Percentiles rank a stretch among this genome's conserved stretches.
phyloP scores from a whole-genome alignment of 1,140 invertebrate species.

The Magallana ariakensis region DNA sequence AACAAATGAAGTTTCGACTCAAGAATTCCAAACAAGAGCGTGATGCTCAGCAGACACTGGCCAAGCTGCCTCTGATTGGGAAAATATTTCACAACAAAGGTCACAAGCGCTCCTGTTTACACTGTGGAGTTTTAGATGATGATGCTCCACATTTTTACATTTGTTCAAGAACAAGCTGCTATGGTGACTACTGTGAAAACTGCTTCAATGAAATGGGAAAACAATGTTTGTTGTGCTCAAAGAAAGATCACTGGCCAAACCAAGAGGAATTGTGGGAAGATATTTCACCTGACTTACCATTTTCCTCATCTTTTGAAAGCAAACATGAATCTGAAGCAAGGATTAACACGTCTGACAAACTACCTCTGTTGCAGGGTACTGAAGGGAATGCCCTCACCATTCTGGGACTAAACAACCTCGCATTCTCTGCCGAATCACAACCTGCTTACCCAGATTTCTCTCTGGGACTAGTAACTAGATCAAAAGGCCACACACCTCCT shows the following conservation, averaged over 20 bases:
- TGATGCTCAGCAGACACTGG: conserved; percentile 3
- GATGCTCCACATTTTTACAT: conserved; percentile 8
- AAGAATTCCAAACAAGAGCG: conserved; percentile 28
- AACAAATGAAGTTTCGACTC: conserved; percentile 33
- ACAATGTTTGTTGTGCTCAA: conserved; percentile 43
- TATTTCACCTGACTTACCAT: too few relatives aligned
- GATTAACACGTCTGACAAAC: neutral
- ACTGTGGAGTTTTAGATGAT: conserved; percentile 37
- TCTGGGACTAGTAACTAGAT: too few relatives aligned
- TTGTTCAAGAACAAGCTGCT: conserved; percentile 30
- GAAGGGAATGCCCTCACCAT: neutral
- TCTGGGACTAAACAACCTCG: neutral
- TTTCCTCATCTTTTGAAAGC: too few relatives aligned
- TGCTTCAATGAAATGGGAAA: conserved; percentile 48
- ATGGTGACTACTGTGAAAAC: conserved; percentile 46
- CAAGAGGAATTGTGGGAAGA: neutral
- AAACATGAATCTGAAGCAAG: neutral
- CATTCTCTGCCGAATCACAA: neutral
- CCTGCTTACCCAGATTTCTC: too few relatives aligned
- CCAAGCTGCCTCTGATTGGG: conserved; percentile 19
- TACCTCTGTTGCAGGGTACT: neutral
- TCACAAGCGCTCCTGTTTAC: conserved; percentile 11
- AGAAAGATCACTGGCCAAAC: neutral
- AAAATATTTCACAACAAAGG: neutral
- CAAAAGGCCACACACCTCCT: too few relatives aligned